Base-by-base conservation (phyloP, 2,888 invertebrate species). In the Lepeophtheirus nordmannii region DNA sequence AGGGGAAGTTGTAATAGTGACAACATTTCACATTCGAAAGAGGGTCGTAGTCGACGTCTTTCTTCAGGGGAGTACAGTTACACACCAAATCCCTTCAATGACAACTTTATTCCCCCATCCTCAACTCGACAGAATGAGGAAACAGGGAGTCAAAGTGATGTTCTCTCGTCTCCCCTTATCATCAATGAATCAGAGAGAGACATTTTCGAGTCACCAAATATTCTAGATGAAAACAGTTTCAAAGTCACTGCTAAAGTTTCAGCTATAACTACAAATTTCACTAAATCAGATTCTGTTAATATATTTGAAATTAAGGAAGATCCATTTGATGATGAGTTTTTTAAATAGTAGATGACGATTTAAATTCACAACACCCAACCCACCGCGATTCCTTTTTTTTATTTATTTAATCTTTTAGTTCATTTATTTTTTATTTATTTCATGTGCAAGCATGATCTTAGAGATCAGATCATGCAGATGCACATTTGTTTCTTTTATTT, bases 281-380 rank as follows among this genome's bases (percentile, higher is more conserved):
- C 60, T n/a, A 70, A 68, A 46, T 69, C 69, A 7, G 68, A 70
- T 14, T 69, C 70, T 11, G 67, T 68, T 39, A 69, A 68, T 41
- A 70, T 70, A 30, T 70, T 70, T 65, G 64, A 68, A 12, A 62
- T 69, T 14, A 69, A 69, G 38, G 69, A 69, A 23, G 70, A 70
- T 61, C 70, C 70, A 5, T 70, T 70, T 67, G 69, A 69, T 39
- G 70, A 70, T 22, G 70, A 70, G 38, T 70, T 70, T 65, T 70
- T 70, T 62, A 58, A 59, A 58, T 67, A 65, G 12, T 67, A 67
- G 11, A 17, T 14, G n/a, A 60, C 17, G 11, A 23, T 20, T n/a
- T 60, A 12, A 22, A 17, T 57, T 14, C 30, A 30, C 30, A 7
- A 30, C 30, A 30, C 30, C 30, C 30, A 30, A 30, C 30, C 7